phyloP scores from a whole-genome alignment of 2,888 invertebrate genomes.

The Eurois occulta region DNA sequence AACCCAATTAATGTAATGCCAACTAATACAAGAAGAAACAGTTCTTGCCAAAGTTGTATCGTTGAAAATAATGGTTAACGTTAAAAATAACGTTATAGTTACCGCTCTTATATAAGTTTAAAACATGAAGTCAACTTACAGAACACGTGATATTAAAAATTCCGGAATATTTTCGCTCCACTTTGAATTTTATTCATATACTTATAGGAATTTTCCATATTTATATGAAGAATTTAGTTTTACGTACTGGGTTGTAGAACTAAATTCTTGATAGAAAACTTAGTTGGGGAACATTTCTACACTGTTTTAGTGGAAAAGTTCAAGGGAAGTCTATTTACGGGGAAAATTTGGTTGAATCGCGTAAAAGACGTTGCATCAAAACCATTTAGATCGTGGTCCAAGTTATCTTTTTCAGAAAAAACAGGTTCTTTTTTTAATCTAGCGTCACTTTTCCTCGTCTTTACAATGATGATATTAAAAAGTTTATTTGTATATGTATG shows the following conservation, averaged over 20 bases:
- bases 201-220: conserved; percentile 40
- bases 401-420: background rate
- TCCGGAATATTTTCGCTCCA: conserved; percentile 34
- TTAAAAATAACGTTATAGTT: conserved; percentile 47
- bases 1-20: background rate
- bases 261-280: conserved; percentile 52
- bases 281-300: conserved; percentile 36
- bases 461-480: background rate
- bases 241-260: conserved; percentile 25
- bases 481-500: no score
- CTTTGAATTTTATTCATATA: conserved; percentile 51
- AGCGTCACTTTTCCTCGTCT: background rate
- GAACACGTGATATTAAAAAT: conserved; percentile 48
- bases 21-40: conserved; percentile 11
- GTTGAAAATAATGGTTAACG: conserved; percentile 59
- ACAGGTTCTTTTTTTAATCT: background rate
- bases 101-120: conserved; percentile 36
- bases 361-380: background rate
- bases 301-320: conserved; percentile 39
- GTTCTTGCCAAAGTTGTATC: conserved; percentile 45
- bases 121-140: conserved; percentile 40
- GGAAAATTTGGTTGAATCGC: conserved; percentile 24
- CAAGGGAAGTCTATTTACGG: conserved; percentile 22
- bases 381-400: background rate
- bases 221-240: conserved; percentile 52